A percentile compares a stretch with the other conserved stretches of the same genome.
phyloP scores from a whole-genome alignment of 1,140 invertebrate species.

The Diachasma alloeum region DNA sequence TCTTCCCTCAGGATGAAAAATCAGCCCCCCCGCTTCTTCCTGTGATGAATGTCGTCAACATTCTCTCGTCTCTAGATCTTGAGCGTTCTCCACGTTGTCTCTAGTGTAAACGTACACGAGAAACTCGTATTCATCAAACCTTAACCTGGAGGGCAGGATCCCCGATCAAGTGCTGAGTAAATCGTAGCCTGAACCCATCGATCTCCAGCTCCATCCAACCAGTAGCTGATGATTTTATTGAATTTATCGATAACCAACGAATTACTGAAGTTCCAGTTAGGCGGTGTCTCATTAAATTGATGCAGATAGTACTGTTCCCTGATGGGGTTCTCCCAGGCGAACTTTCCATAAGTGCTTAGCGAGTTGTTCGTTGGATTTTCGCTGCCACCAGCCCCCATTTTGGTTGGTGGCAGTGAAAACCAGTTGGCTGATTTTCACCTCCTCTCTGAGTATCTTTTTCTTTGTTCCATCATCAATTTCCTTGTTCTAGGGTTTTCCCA shows the following conservation, averaged over 20 bases:
- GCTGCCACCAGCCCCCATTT: constrained; percentile 49
- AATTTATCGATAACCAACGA: constrained; percentile 67
- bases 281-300: constrained; percentile 68
- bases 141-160: constrained; percentile 66
- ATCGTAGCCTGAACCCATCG: constrained; percentile 77
- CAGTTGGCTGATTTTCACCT: constrained; percentile 68
- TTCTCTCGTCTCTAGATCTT: constrained; percentile 67
- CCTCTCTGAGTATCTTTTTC: constrained; percentile 74
- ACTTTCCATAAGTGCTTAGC: constrained; percentile 65
- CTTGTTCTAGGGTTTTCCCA: not conserved
- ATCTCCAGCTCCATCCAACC: constrained; percentile 77
- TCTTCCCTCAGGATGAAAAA: constrained; percentile 54
- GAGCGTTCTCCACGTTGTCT: constrained; percentile 67
- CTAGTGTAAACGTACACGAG: constrained; percentile 69
- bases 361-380: constrained; percentile 76
- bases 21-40: constrained; percentile 62
- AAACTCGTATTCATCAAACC: constrained; percentile 66
- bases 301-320: constrained; percentile 71
- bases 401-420: no score
- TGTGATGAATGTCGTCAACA: constrained; percentile 67
- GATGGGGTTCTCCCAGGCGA: constrained; percentile 70
- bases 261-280: constrained; percentile 76
- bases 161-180: constrained; percentile 72
- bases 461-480: constrained; percentile 68
- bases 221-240: constrained; percentile 71